Base-by-base conservation (phyloP, 2,888 invertebrate species). In the Uloborus plumipes region DNA sequence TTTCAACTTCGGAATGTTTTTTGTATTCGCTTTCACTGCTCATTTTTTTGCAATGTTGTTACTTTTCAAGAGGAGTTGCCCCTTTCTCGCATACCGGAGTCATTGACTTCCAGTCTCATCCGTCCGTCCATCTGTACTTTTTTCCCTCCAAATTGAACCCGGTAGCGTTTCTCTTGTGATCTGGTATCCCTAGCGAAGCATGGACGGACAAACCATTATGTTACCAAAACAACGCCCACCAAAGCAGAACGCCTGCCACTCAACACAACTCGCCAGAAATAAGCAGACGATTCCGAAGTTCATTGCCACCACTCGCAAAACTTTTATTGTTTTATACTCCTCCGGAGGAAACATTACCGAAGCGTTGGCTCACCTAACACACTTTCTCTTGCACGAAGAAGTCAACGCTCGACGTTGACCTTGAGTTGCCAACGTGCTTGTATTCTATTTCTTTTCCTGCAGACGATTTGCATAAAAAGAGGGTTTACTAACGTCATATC, bases 311-410 rank as follows among this genome's bases (percentile, higher is more conserved):
- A 47, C 31, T 58, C 47, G 65, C 47, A 22, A 26, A n/a, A 66
- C 66, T 53, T 39, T 74, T 74, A 65, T 75, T 76, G 47, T 50
- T 66, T 58, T 74, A n/a, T n/a, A 62, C 47, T 39, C 65, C 20
- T 75, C 58, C 26, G 26, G 47, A 64, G 49, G 64, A 69, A 69
- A 69, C 69, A 62, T 69, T 62, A 58, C 31, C 62, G 26, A 64
- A 53, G 55, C 66, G 39, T 69, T 79, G 72, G 51, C 59, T 79
- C 80, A 81, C 80, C 76, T 82, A 82, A 82, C 82, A 82, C 76
- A 82, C 82, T 82, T 82, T 82, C 82, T 47, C 82, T 82, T 50
- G 47, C 50, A 65, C 53, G 39, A 39, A 47, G 51, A 69, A 73
- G 79, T 79, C 79, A 79, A 73, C 62, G 79, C 50, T 47, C 79